phyloP scores from a whole-genome alignment of 2,888 invertebrate species.

The Eilema griseolum region DNA sequence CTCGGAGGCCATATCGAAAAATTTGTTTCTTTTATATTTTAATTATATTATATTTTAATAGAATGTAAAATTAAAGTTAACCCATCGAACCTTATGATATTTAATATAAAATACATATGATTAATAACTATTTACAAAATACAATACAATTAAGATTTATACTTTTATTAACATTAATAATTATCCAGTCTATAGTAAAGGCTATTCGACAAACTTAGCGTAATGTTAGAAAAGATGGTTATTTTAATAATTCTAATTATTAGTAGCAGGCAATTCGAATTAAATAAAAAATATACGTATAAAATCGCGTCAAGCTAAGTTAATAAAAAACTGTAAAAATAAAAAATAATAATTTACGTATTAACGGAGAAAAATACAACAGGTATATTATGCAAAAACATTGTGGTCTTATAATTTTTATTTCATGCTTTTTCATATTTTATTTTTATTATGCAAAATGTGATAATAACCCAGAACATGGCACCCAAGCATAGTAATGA shows the following conservation, averaged over 20 bases:
- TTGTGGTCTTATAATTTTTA: conserved; percentile 11
- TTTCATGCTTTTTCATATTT: conserved; percentile 45
- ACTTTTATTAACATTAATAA: conserved; percentile 83
- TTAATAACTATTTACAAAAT: conserved; percentile 87
- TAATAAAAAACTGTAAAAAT: conserved; percentile 45
- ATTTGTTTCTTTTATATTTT: conserved; percentile 74
- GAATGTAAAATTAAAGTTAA: conserved; percentile 86
- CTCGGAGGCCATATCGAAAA: conserved; percentile 73
- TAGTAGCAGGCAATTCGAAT: conserved; percentile 81
- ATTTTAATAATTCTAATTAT: conserved; percentile 57
- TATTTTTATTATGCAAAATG: conserved; percentile 74
- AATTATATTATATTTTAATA: conserved; percentile 69
- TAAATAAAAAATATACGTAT: conserved; percentile 53
- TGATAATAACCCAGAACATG: conserved; percentile 67
- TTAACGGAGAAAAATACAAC: conserved; percentile 55
- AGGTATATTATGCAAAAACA: conserved; percentile 74
- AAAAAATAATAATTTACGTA: conserved; percentile 51
- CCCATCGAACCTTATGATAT: conserved; percentile 85
- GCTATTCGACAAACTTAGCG: conserved; percentile 85
- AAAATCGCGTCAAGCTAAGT: conserved; percentile 52
- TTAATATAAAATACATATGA: conserved; percentile 87
- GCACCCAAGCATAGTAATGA: conserved; percentile 78
- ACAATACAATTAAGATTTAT: conserved; percentile 81
- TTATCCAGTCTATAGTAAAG: conserved; percentile 86
- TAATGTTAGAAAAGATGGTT: conserved; percentile 79